Conservation (phyloP, 2,797 vertebrate species). For the Labeo calbasu region DNA sequence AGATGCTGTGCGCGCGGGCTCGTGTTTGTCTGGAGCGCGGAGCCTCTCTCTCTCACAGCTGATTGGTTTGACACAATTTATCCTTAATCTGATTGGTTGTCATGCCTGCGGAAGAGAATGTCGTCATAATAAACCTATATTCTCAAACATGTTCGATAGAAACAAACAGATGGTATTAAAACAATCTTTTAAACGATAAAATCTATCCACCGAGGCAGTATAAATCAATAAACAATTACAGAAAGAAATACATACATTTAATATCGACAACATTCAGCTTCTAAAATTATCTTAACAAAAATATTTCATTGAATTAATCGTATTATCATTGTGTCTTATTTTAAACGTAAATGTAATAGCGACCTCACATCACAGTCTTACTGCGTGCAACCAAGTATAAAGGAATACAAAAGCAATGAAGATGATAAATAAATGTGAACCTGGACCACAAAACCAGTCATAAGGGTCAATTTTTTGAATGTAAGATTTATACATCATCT, state of each 20-base stretch:
- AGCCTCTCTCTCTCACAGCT: not conserved
- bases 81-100: constrained; percentile 52
- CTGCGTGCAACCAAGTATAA: not conserved
- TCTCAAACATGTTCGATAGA: constrained; percentile 47
- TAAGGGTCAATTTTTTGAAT: too few species aligned
- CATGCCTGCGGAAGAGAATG: constrained; percentile 18
- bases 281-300: not conserved
- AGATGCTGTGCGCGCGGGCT: constrained; percentile 37
- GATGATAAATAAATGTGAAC: not conserved
- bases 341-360: not conserved
- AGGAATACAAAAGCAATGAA: not conserved
- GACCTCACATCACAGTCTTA: not conserved
- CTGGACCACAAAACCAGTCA: too few species aligned
- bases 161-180: constrained; percentile 49
- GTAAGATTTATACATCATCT: too few species aligned
- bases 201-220: not conserved
- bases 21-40: constrained; percentile 44
- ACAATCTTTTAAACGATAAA: constrained; percentile 33
- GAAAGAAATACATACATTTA: not conserved
- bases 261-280: not conserved
- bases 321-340: not conserved
- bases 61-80: constrained; percentile 49
- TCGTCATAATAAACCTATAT: constrained; percentile 33
- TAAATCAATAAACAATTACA: not conserved
- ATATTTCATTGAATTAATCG: not conserved